Conservation (phyloP, 2,888 invertebrate genomes). For the Leucophenga maculata region DNA sequence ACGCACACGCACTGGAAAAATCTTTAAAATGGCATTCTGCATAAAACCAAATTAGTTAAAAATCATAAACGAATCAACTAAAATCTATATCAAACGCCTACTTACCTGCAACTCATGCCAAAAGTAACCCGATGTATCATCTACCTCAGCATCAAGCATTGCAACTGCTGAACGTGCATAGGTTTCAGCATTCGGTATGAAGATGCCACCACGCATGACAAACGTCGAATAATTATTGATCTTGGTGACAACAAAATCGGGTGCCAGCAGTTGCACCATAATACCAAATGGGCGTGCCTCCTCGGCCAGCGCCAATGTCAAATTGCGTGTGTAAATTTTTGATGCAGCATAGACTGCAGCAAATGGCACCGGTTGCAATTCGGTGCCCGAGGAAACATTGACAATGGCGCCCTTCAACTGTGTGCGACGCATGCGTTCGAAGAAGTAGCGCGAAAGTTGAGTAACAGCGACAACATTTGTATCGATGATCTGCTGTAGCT, state of each 20-base stretch:
- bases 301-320: conserved; percentile 84
- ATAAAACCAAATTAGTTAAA: neutral
- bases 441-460: conserved; percentile 82
- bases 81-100: neutral
- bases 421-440: conserved; percentile 82
- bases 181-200: conserved; percentile 79
- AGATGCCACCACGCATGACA: conserved; percentile 77
- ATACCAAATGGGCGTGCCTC: conserved; percentile 85
- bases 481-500: conserved; percentile 85
- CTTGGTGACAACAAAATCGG: conserved; percentile 88
- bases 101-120: conserved; percentile 82
- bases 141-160: conserved; percentile 86
- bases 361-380: conserved; percentile 85
- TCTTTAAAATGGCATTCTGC: neutral
- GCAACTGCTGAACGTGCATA: conserved; percentile 84
- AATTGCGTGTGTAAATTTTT: conserved; percentile 84
- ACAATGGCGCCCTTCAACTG: conserved; percentile 84
- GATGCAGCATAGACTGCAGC: conserved; percentile 91
- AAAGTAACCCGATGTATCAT: conserved; percentile 89
- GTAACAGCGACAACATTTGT: conserved; percentile 91
- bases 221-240: conserved; percentile 86
- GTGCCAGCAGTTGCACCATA: conserved; percentile 87
- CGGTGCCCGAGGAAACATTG: conserved; percentile 90
- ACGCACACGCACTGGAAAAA: conserved; percentile 3
- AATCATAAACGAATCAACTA: too few species aligned